A percentile compares a stretch with the other conserved stretches of the same genome.
phyloP scores from a whole-genome alignment of 1,140 invertebrate species.

The Lucilia sericata region DNA sequence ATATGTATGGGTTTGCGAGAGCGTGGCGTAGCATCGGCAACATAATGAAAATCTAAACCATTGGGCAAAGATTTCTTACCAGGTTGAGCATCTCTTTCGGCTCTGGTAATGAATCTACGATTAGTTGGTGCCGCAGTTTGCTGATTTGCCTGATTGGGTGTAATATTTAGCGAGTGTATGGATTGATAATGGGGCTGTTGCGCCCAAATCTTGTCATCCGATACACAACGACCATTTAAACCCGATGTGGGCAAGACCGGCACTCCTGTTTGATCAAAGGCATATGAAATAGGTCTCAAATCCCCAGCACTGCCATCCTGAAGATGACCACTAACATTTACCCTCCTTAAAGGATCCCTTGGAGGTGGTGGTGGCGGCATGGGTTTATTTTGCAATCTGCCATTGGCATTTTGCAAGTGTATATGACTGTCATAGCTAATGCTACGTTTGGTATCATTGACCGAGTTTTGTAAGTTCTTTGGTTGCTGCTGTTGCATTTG shows the following conservation, averaged over 20 bases:
- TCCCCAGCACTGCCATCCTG: slow-evolving; percentile 54
- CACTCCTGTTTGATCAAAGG: slow-evolving; percentile 66
- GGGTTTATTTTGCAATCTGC: slow-evolving; percentile 57
- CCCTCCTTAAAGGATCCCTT: slow-evolving; percentile 74
- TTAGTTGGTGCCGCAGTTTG: slow-evolving; percentile 34
- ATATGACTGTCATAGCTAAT: slow-evolving; percentile 67
- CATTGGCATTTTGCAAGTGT: slow-evolving; percentile 56
- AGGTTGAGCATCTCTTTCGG: slow-evolving; percentile 56
- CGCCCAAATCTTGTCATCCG: slow-evolving; percentile 66
- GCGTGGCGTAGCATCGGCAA: slow-evolving; percentile 75
- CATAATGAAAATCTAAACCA: slow-evolving; percentile 72
- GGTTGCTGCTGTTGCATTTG: slow-evolving; percentile 32
- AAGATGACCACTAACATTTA: slow-evolving; percentile 51
- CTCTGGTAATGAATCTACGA: slow-evolving; percentile 60
- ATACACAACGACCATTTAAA: slow-evolving; percentile 58
- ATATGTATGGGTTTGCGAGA: slow-evolving; percentile 76
- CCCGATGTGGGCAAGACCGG: slow-evolving; percentile 10
- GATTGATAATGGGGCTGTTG: slow-evolving; percentile 69
- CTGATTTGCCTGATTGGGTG: slow-evolving; percentile 40
- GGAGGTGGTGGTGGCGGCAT: slow-evolving; percentile 78
- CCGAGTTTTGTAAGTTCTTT: slow-evolving; percentile 55
- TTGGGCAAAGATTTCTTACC: slow-evolving; percentile 63
- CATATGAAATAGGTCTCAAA: slow-evolving; percentile 70
- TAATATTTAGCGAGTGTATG: slow-evolving; percentile 61
- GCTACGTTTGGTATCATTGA: slow-evolving; percentile 61